Evolutionary conservation across 1,140 invertebrate species (phyloP), one percentile per base, ranked within the genome.

Genomic region (Whitmania pigra): DNA sequence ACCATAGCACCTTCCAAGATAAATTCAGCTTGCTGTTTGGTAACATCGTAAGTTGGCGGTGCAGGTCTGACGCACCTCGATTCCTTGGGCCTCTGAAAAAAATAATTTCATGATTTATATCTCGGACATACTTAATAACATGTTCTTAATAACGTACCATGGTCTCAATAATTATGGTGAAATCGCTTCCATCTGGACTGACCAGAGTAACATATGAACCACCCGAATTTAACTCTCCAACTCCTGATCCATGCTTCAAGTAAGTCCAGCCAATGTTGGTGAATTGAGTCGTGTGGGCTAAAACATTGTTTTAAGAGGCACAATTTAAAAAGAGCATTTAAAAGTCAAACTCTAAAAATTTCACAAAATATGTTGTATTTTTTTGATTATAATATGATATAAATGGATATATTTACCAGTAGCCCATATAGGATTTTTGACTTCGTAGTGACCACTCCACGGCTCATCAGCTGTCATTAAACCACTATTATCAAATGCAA

Each of bases 211-310:
- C 80, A 71, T 79, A 81, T 72, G 78, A 79, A 40, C 81, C 81
- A 22, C 81, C 81, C 7, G 73, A 54, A 0, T 75, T 69, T 27
- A 82, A 75, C 57, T 75, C 73, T 18, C 79, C 80, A 25, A 78
- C 77, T 11, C 81, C 81, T n/a, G 72, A 67, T 18, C 76, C 80
- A 77, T 81, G 79, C 18, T 43, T 66, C 25, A 81, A 73, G 72
- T 82, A 82, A 0, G 67, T 77, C 80, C 81, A 82, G 0, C 81
- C 81, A 73, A 78, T 76, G 53, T 77, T 22, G 4, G 79, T 78
- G 72, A 82, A 82, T 74, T 82, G 81, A n/a, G 80, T 81, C 17
- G 79, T 81, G 72, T 82, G 81, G 54, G 81, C 80, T 80, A n/a
- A n/a, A n/a, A n/a, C n/a, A 1, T 15, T 9, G 3, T 68, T 13